Base-by-base conservation (phyloP, 2,797 vertebrate genomes). In the Dallia pectoralis region DNA sequence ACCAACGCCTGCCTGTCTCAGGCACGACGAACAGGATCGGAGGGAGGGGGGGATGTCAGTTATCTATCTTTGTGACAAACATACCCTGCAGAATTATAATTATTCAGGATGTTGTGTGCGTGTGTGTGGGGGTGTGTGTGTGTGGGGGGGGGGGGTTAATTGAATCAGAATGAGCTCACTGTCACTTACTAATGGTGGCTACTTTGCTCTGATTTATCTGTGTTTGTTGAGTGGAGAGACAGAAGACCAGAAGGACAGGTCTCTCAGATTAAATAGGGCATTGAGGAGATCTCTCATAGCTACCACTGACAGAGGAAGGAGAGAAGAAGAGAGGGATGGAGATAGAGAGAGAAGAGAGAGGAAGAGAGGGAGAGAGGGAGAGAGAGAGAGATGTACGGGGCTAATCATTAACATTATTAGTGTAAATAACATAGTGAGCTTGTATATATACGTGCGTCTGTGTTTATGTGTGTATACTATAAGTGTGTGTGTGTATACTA, bases 191-290 rank as follows among this genome's bases (percentile, higher is more conserved):
- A 91, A 93, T 90, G 89, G 87, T 73, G 76, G 87, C 84, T 88
- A 90, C 90, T 93, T 92, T 90, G 84, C 86, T 74, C 84, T 92
- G 91, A 93, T 91, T 92, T 91, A 93, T 93, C 87, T 86, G 81
- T 91, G 91, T 94, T 93, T 92, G 88, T 84, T 72, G 79, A 89
- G 86, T 81, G 81, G 84, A 87, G 84, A 83, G 89, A 88, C 88
- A 89, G 89, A 85, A 74, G 33, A 87, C 84, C 90, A 91, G 88
- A 91, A 82, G 87, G 84, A 82, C 79, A 48, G 78, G 85, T 87
- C 84, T 79, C 78, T 77, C 69, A 76, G 79, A 89, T 89, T 87
- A 91, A 92, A 88, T 88, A 85, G 87, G 86, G 74, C 84, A 87
- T 79, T 77, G 80, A 80, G 88, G 85, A 88, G 85, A 92, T 90